Conservation (phyloP, 2,113 vertebrate species). For the Solea senegalensis region DNA sequence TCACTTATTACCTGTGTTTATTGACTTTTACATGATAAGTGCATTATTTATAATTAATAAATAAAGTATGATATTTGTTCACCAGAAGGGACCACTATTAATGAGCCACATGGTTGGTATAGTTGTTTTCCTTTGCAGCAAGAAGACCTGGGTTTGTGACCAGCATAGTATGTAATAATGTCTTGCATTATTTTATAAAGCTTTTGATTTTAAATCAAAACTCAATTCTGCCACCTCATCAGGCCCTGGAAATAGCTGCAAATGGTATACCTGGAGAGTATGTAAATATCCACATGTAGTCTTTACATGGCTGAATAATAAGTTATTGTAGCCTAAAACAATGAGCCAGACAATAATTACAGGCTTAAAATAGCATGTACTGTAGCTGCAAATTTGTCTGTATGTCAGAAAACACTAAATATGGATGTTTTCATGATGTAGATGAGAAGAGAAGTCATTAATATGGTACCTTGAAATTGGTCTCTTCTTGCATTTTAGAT, state of each 20-base stretch:
- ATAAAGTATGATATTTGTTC: no score
- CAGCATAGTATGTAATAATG: no score
- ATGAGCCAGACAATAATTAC: not conserved
- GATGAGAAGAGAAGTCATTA: conserved; percentile 86
- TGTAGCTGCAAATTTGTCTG: not conserved
- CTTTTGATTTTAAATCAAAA: no score
- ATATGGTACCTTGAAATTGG: conserved; percentile 97
- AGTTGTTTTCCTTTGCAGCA: no score
- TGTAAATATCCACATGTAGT: not conserved
- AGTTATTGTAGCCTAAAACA: not conserved
- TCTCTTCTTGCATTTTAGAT: conserved; percentile 94
- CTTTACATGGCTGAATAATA: not conserved
- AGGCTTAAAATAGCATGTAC: not conserved
- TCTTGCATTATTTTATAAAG: no score
- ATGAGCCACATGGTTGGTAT: no score
- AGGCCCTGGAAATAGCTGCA: not conserved
- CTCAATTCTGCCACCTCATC: not conserved
- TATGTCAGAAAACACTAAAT: conserved; percentile 9
- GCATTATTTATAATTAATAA: no score
- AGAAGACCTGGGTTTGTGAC: no score
- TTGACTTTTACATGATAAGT: no score
- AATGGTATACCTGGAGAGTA: not conserved
- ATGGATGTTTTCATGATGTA: conserved; percentile 38
- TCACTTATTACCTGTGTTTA: no score
- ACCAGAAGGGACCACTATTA: no score